Evolutionary conservation across 2,113 vertebrate species (phyloP).

Genomic region (Leucosticte australis): DNA sequence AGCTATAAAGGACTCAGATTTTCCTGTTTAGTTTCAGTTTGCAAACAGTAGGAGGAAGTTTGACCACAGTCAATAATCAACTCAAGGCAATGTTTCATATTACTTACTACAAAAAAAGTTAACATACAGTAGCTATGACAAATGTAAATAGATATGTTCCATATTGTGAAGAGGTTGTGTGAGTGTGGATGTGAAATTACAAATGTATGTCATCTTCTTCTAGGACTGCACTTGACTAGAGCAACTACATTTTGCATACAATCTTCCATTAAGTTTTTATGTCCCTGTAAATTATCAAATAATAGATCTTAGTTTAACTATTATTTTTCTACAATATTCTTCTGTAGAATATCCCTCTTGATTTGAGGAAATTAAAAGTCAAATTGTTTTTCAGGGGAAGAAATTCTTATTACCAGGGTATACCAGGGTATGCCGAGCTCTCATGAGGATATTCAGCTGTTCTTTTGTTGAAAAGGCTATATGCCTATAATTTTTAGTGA

Average conservation of each 20-base stretch:
- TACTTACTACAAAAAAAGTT: background rate
- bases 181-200: background rate
- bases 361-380: background rate
- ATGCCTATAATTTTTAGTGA: background rate
- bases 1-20: background rate
- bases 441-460: background rate
- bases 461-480: background rate
- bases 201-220: background rate
- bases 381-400: background rate
- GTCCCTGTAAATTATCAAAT: background rate
- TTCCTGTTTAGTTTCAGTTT: constrained; percentile 1
- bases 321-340: background rate
- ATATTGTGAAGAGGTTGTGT: background rate
- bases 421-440: background rate
- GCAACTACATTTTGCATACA: background rate
- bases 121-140: background rate
- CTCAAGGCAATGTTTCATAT: background rate
- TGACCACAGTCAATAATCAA: background rate
- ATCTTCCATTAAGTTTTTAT: background rate
- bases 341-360: background rate
- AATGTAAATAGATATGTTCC: background rate
- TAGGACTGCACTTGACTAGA: background rate
- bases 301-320: background rate
- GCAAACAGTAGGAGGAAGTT: background rate
- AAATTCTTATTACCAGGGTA: background rate